Evolutionary conservation across 2,888 invertebrate species (phyloP), one percentile per base, ranked within the genome.

Genomic region (Dromius quadrimaculatus): DNA sequence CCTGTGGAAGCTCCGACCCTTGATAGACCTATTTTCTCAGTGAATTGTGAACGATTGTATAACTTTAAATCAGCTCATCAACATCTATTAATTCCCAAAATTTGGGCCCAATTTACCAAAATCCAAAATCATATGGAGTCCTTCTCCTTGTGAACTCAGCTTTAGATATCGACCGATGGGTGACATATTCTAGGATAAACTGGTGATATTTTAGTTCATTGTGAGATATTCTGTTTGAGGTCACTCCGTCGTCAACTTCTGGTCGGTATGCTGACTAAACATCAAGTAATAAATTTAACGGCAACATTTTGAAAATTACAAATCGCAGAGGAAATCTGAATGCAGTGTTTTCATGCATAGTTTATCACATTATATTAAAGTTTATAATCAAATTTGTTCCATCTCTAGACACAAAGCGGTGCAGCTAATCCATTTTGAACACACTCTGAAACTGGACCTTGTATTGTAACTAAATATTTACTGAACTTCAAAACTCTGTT

Each of bases 291-390:
- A 36, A 59, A 59, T 59, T 59, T 36, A 34, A 19, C 32, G 57
- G 15, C 19, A 17, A 36, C 19, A 36, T 36, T 59, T 59, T 59
- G 57, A 59, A 59, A 59, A 59, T 59, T 59, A 59, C 36, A 59
- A 34, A 59, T 59, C 59, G 34, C 59, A 59, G 36, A 59, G 59
- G 59, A 34, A 36, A 36, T 17, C 59, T 34, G 20, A 17, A 34
- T 59, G 59, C 59, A 59, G 8, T 59, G 59, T 59, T 59, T 59
- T 20, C 59, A 59, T 59, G 59, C 59, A 59, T 59, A 59, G 59
- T 59, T 59, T 59, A 59, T 59, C 28, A 59, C 59, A 59, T 59
- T 59, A 59, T 59, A 36, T 34, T 15, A 13, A 59, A 59, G 34
- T 59, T 59, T 36, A 36, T 36, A 59, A 59, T 59, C 59, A 59